Base-by-base conservation (phyloP, 2,888 invertebrate species). In the Nudaria mundana region DNA sequence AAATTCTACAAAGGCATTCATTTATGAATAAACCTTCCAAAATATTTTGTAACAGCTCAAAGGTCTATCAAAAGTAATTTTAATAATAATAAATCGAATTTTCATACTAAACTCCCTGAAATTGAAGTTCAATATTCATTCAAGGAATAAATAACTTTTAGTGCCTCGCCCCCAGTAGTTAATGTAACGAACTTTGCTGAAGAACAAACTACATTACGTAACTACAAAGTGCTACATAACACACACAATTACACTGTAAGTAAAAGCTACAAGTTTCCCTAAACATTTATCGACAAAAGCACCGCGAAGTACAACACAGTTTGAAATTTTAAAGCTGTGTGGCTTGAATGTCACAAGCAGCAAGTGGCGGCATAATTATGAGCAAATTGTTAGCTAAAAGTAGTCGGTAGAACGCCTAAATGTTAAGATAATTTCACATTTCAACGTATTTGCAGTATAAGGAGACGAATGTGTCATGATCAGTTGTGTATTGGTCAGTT, bases 331-430 rank as follows among this genome's bases (percentile, higher is more conserved):
- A 48, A 52, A 48, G 48, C 33, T 10, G 22, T 10, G 22, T 24
- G 37, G 30, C 32, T 35, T 37, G 28, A 40, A 35, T 37, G 42
- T 44, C 40, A 33, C 32, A 30, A 44, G 30, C 48, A 43, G 51
- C 48, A 50, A 51, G 52, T 53, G 24, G 39, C 38, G 48, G 51
- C 50, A 66, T 70, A 69, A 71, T 70, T 67, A 70, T 71, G 68
- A 64, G 61, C 65, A 68, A 61, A 69, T 67, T 62, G 37, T 44
- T 25, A 50, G 42, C 47, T 61, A 65, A 61, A 60, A 66, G 61
- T 58, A 44, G 47, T 46, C 42, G 48, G 50, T n/a, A n/a, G n/a
- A n/a, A n/a, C n/a, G n/a, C n/a, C n/a, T n/a, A n/a, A n/a, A n/a
- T n/a, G n/a, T n/a, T n/a, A n/a, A n/a, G n/a, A n/a, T n/a, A n/a